phyloP scores from a whole-genome alignment of 2,113 vertebrate species.

The Cryptomyrus ogoouensis region DNA sequence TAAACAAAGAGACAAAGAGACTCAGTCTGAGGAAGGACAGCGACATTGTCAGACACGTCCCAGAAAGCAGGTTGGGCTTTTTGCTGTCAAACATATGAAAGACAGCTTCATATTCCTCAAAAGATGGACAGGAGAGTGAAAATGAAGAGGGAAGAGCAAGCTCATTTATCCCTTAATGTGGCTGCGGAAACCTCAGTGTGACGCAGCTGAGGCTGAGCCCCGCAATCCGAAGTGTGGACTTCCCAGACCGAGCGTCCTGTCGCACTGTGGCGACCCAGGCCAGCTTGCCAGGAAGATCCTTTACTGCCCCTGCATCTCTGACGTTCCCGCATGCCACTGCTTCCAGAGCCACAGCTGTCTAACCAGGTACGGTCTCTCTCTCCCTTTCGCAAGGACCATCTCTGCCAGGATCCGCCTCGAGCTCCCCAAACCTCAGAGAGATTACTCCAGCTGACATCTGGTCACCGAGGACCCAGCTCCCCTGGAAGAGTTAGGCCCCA shows the following conservation, averaged over 20 bases:
- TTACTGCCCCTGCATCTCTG: not conserved
- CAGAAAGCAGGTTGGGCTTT: not conserved
- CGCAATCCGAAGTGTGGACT: not conserved
- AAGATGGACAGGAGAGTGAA: not conserved
- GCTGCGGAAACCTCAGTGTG: not conserved
- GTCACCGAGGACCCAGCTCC: not conserved
- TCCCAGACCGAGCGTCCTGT: not conserved
- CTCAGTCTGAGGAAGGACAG: not conserved
- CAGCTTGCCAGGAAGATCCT: not conserved
- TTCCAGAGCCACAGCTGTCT: not conserved
- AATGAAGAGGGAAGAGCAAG: not conserved
- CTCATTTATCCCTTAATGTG: not conserved
- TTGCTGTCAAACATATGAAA: not conserved
- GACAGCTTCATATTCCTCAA: not conserved
- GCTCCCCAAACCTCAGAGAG: not conserved
- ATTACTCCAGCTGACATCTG: not conserved
- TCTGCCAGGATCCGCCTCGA: not conserved
- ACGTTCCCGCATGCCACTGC: not conserved
- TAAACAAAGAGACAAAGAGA: conserved; percentile 30
- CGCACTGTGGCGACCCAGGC: too few species aligned
- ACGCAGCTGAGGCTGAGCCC: not conserved
- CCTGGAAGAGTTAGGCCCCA: not conserved
- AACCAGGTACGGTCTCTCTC: not conserved
- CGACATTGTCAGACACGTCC: not conserved
- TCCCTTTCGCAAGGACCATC: not conserved